phyloP scores from a whole-genome alignment of 2,113 vertebrate species.

The Dicerorhinus sumatrensis region DNA sequence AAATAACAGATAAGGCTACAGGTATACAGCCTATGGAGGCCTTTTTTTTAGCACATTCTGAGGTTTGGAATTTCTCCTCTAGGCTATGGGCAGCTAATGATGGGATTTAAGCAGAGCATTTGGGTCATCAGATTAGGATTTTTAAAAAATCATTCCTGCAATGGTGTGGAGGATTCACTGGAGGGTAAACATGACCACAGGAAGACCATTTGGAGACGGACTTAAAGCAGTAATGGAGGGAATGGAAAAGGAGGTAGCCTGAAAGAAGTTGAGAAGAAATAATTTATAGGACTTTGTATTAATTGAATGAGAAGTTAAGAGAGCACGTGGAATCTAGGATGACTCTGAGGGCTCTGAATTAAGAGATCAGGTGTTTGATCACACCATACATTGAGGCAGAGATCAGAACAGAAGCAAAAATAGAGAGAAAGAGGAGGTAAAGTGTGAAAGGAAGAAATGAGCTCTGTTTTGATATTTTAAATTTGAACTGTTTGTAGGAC shows the following conservation, averaged over 20 bases:
- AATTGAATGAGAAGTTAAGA: neutral
- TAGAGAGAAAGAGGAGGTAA: neutral
- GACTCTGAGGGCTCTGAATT: neutral
- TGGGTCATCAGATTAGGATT: neutral
- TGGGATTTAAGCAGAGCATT: neutral
- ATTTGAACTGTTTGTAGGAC: neutral
- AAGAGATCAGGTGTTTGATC: neutral
- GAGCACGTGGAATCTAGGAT: neutral
- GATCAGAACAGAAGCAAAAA: neutral
- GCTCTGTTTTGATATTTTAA: neutral
- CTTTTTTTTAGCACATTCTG: neutral
- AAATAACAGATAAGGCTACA: neutral
- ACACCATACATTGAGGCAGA: neutral
- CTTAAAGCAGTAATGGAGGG: neutral
- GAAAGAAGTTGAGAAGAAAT: neutral
- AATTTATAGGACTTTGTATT: neutral
- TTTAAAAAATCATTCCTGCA: slow-evolving; percentile 11
- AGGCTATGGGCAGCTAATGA: neutral
- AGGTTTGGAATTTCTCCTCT: neutral
- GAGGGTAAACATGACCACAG: neutral
- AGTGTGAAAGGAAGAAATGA: neutral
- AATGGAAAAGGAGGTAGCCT: neutral
- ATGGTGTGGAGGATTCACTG: neutral
- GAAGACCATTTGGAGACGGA: neutral
- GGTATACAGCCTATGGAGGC: neutral